phyloP scores from a whole-genome alignment of 2,113 vertebrate genomes.

The Illadopsis cleaveri region DNA sequence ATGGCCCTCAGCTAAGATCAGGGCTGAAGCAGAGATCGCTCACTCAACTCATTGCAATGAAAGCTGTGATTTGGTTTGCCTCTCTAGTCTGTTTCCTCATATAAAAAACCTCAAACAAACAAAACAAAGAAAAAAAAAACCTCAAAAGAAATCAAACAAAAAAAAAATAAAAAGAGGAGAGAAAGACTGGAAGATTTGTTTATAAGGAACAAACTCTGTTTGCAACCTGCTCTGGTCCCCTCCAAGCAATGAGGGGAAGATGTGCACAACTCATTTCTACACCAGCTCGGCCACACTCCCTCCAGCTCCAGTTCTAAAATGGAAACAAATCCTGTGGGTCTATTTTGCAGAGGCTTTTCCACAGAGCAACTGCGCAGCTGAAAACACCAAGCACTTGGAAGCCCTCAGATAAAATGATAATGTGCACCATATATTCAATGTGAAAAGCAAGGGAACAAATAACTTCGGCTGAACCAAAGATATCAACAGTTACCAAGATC shows the following conservation, averaged over 20 bases:
- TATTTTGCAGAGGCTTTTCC: not conserved
- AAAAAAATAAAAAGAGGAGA: not conserved
- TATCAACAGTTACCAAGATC: not conserved
- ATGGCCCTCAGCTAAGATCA: conserved; percentile 48
- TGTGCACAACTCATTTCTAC: not conserved
- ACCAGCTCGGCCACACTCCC: not conserved
- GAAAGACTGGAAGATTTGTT: not conserved
- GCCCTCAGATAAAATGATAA: not conserved
- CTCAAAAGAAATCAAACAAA: not conserved
- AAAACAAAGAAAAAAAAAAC: not conserved
- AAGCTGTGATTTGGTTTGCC: not conserved
- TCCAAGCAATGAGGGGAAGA: not conserved
- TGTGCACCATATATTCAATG: not conserved
- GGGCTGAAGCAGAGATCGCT: not conserved
- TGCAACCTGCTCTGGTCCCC: not conserved
- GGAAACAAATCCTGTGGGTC: not conserved
- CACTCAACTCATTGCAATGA: not conserved
- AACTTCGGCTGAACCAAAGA: not conserved
- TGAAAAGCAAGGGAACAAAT: not conserved
- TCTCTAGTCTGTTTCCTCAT: not conserved
- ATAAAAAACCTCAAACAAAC: not conserved
- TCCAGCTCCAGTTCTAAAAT: not conserved
- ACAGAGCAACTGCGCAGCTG: not conserved
- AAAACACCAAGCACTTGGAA: not conserved
- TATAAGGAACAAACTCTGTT: not conserved